Evolutionary conservation across 1,140 invertebrate species (phyloP), one percentile per base, ranked within the genome.

Genomic region (Neotoxoptera formosana): DNA sequence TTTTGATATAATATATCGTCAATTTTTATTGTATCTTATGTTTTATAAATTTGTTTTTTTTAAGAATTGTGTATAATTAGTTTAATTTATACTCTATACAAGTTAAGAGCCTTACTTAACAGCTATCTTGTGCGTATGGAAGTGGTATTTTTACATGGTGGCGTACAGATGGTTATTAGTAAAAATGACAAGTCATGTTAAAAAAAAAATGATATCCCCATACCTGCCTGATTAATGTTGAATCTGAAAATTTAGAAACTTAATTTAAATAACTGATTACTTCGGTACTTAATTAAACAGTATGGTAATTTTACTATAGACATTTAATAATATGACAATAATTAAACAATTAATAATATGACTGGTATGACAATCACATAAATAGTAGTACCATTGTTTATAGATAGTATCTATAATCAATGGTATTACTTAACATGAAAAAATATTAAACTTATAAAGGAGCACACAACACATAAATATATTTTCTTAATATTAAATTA

Each of bases 21-120:
- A 60, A 67, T 60, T 60, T 90, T 90, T 90, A 90, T 90, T 90
- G 89, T 90, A 90, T 67, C 23, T n/a, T 90, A 53, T 93, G 34
- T 83, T 51, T 56, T 41, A 81, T 67, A 45, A 90, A 60, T 90
- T 36, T 67, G 36, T 67, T 67, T 60, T 30, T 89, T 88, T 86
- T 45, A 41, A 25, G 8, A 25, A 56, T 89, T 41, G 25, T 7
- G 34, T 3, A 11, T 25, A 89, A 36, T 53, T 36, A 3, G 47
- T 89, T 88, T 25, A n/a, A 34, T 25, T 1, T 36, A 21, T 88
- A n/a, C 84, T 84, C 4, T 17, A n/a, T 76, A n/a, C 30, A 76
- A 17, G 25, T 30, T 60, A 30, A 67, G 4, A n/a, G 7, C 11
- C 7, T 6, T n/a, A 76, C 4, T 17, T 6, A 0, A 4, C 0